Evolutionary conservation across 2,113 vertebrate species (phyloP), one percentile per base, ranked within the genome.

Genomic region (Cricetomys ansorgei): DNA sequence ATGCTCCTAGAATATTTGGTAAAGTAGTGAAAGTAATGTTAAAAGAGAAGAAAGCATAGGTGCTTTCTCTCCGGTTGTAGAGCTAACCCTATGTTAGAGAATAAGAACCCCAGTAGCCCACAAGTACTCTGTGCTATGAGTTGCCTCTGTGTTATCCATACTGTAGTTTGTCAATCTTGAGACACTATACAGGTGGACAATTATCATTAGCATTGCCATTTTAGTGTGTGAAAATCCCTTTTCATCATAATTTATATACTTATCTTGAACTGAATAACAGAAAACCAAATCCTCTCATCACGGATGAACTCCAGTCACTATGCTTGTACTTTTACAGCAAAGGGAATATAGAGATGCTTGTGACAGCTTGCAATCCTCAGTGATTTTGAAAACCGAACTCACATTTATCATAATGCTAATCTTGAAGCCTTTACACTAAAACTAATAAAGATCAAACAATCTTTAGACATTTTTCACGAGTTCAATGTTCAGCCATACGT

Each of bases 191-290:
- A 15, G 70, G 21, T 73, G 59, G 84, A 21, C 31, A 37, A n/a
- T 40, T 81, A 73, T 65, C 40, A 77, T 55, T 85, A 50, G 43
- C 77, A 79, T 48, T 79, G 29, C 7, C 19, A 48, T 88, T 89
- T 93, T 72, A 73, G 87, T 48, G 76, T 34, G 9, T 80, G 31
- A 89, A 79, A 91, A 84, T 40, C 57, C 7, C 4, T 2, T 79
- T 89, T 88, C n/a, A 92, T 93, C 40, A 50, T 50, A 92, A 81
- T 86, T 77, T 48, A n/a, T 64, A 43, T 50, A 6, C 70, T 84
- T 96, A 79, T 88, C 25, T 57, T 88, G n/a, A 11, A 8, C 23
- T 89, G 64, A 57, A 59, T 27, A 67, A 88, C 8, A 96, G 75
- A 23, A 55, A 31, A 17, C 12, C 59, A 19, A 62, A 88, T 64